Evolutionary conservation across 2,888 invertebrate genomes (phyloP).

Genomic region (Selenia dentaria): DNA sequence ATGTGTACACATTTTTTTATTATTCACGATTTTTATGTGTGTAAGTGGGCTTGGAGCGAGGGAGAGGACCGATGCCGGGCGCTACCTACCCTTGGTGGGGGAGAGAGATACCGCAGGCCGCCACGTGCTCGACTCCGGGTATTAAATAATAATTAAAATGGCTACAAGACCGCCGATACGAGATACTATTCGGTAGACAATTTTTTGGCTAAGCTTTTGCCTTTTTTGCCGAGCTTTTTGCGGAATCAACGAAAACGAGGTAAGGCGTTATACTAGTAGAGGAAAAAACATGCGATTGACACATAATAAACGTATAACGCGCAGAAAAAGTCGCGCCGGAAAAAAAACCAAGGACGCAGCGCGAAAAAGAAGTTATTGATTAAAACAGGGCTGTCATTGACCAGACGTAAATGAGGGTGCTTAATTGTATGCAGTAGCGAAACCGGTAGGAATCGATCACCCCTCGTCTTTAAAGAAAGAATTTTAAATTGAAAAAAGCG

Average conservation of each 20-base stretch:
- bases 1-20: slow-evolving; percentile 85
- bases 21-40: slow-evolving; percentile 85
- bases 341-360: slow-evolving; percentile 82
- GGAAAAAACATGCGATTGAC: slow-evolving; percentile 71
- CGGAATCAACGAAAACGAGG: slow-evolving; percentile 67
- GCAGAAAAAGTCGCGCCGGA: slow-evolving; percentile 82
- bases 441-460: slow-evolving; percentile 62
- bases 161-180: slow-evolving; percentile 81
- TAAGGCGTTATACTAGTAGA: slow-evolving; percentile 54
- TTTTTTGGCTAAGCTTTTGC: slow-evolving; percentile 81
- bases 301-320: slow-evolving; percentile 78
- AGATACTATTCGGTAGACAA: slow-evolving; percentile 81
- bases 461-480: slow-evolving; percentile 45
- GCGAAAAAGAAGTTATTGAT: slow-evolving; percentile 84
- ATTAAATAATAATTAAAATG: slow-evolving; percentile 85
- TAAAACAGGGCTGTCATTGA: slow-evolving; percentile 83
- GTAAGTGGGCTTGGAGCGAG: slow-evolving; percentile 81
- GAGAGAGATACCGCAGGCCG: slow-evolving; percentile 64
- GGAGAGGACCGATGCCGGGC: slow-evolving; percentile 53
- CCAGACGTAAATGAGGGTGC: slow-evolving; percentile 83
- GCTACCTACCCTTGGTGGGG: slow-evolving; percentile 38
- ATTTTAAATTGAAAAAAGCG: slow-evolving; percentile 47
- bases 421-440: slow-evolving; percentile 79
- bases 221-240: slow-evolving; percentile 79
- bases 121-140: slow-evolving; percentile 83